Evolutionary conservation across 1,140 invertebrate genomes (phyloP), one percentile per base, ranked within the genome.

Genomic region (Pectinophora gossypiella): DNA sequence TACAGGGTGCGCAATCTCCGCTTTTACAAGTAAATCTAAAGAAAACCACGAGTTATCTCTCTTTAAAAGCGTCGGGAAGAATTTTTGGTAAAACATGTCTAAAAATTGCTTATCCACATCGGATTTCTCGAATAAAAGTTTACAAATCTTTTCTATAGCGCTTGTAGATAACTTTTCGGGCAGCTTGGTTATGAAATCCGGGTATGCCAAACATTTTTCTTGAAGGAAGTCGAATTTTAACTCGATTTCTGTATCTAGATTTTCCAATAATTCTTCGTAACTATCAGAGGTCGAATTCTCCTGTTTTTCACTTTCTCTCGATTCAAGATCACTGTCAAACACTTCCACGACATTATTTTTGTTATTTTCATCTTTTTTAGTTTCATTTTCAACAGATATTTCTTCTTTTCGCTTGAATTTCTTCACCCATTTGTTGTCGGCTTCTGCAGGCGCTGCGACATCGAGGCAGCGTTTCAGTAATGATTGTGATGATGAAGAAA

Each of bases 11-110:
- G 6, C 32, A 45, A 63, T 61, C 12, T 43, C 19, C 1, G 56
- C 54, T 48, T 61, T 61, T 3, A 67, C n/a, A 15, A 81, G 32
- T 19, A 78, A 35, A 50, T 78, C 68, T 43, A 71, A 50, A 6
- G 51, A 54, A 22, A 64, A 46, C 6, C 61, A 44, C 0, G 53
- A 54, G n/a, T 67, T 52, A 6, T 74, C 57, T 1, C 54, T 48
- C 55, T 63, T 74, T 3, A 81, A 51, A 48, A 48, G 69, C 6
- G 10, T 16, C 0, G 68, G 64, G 16, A 72, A 23, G 32, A 76
- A 72, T 3, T 54, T 19, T 36, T 54, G 43, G 16, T 63, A 59
- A 52, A 75, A 72, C 2, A 36, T 27, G 3, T 53, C 22, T 20
- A 72, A 1, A 52, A 73, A 67, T 12, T 20, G 35, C 0, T 46